Percentiles rank a stretch among this genome's conserved stretches.
phyloP scores from a whole-genome alignment of 2,888 invertebrate genomes.

The Euzophera pinguis region DNA sequence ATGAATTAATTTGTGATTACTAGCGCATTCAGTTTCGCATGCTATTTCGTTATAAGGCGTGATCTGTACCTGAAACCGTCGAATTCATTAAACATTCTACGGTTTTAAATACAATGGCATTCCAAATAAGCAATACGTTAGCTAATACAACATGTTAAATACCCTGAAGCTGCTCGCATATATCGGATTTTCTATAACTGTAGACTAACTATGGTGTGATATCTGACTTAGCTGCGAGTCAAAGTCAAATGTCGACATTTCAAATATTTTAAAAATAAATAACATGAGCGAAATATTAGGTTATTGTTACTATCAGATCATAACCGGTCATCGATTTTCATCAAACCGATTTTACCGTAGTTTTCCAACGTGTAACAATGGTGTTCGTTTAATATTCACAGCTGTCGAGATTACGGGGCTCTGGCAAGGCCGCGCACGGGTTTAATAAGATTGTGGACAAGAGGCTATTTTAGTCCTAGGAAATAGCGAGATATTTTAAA shows the following conservation, averaged over 20 bases:
- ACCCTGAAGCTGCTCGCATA: not conserved
- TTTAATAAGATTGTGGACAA: constrained; percentile 15
- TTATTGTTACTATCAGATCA: too few relatives aligned
- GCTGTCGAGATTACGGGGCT: constrained; percentile 10
- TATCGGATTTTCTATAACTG: not conserved
- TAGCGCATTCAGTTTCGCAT: not conserved
- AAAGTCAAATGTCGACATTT: too few relatives aligned
- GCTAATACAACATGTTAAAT: not conserved
- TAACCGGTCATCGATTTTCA: too few relatives aligned
- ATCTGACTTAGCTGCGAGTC: too few relatives aligned
- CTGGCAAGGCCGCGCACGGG: constrained; percentile 19
- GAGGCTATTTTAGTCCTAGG: constrained; percentile 18
- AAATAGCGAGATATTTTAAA: constrained; percentile 17
- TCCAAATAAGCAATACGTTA: not conserved
- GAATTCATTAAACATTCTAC: too few relatives aligned
- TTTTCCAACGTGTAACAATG: constrained; percentile 1
- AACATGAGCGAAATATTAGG: too few relatives aligned
- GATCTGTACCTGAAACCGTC: not conserved
- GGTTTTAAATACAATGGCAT: not conserved
- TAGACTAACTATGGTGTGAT: not conserved
- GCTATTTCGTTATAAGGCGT: not conserved
- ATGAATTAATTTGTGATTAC: not conserved
- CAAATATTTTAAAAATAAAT: too few relatives aligned
- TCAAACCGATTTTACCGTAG: not conserved
- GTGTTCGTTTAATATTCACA: constrained; percentile 10